Conservation (phyloP, 2,113 vertebrate species). For the Paralichthys olivaceus region DNA sequence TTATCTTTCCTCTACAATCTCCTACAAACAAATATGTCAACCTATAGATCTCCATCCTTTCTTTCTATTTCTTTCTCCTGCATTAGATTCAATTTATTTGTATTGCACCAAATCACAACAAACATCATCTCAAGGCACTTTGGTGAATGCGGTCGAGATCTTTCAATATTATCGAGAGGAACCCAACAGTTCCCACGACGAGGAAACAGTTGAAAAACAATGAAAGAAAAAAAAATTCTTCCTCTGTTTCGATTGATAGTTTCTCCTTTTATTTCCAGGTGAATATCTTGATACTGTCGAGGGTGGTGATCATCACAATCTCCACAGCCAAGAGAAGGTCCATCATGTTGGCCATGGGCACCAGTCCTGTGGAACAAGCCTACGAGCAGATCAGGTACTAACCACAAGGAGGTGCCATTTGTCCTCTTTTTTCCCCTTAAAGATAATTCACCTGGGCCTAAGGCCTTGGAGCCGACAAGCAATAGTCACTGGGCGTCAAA, state of each 20-base stretch:
- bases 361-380: constrained; percentile 77
- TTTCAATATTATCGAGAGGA: not conserved
- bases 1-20: not conserved
- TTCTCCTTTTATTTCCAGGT: constrained; percentile 69
- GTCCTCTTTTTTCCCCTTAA: constrained; percentile 51
- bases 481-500: constrained; percentile 15
- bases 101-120: not conserved
- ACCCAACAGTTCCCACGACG: not conserved
- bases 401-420: constrained; percentile 82
- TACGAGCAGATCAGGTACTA: constrained; percentile 82
- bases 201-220: not conserved
- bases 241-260: not conserved
- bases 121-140: not conserved
- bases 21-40: not conserved
- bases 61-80: not conserved
- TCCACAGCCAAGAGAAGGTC: constrained; percentile 83
- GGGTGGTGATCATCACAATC: constrained; percentile 84
- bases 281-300: constrained; percentile 82
- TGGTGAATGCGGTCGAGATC: not conserved
- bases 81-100: not conserved
- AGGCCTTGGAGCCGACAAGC: constrained; percentile 31
- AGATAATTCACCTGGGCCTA: not conserved
- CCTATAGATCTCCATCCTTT: not conserved
- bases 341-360: constrained; percentile 80
- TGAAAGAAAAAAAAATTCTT: not conserved